phyloP scores from a whole-genome alignment of 2,888 invertebrate species.

The Operophtera brumata region DNA sequence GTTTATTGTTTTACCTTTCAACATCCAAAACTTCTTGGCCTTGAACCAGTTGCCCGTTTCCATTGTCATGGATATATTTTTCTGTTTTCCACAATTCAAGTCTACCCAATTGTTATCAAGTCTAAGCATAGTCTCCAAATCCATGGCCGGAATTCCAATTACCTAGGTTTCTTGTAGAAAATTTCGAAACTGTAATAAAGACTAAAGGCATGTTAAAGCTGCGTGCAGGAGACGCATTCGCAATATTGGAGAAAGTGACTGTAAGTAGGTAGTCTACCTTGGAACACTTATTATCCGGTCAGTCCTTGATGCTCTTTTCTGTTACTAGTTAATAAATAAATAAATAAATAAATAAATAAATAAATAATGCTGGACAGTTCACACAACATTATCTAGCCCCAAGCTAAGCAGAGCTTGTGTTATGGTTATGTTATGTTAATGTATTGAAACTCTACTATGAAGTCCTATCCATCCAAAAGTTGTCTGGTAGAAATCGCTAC shows the following conservation, averaged over 20 bases:
- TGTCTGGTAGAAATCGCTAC: too few species aligned
- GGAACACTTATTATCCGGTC: constrained; percentile 24
- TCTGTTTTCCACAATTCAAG: constrained; percentile 6
- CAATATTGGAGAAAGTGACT: constrained; percentile 35
- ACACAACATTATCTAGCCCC: too few species aligned
- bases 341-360: too few species aligned
- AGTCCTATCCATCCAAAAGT: too few species aligned
- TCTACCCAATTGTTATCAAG: constrained; percentile 5
- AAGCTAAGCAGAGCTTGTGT: too few species aligned
- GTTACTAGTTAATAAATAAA: constrained; percentile 10
- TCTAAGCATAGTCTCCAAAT: constrained; percentile 7
- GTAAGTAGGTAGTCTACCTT: constrained; percentile 32
- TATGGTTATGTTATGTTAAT: too few species aligned
- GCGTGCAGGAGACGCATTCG: constrained; percentile 17
- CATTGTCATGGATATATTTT: constrained; percentile 11
- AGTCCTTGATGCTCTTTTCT: constrained; percentile 20
- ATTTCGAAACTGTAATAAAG: constrained; percentile 18
- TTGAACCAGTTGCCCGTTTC: constrained; percentile 20
- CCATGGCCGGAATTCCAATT: constrained; percentile 11
- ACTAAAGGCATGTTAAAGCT: constrained; percentile 6
- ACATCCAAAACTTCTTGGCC: constrained; percentile 15
- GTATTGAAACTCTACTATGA: too few species aligned
- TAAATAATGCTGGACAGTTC: too few species aligned
- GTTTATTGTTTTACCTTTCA: constrained; percentile 1
- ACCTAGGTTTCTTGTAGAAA: constrained; percentile 9